Evolutionary conservation across 2,888 invertebrate species (phyloP).

Genomic region (Eremobia ochroleuca): DNA sequence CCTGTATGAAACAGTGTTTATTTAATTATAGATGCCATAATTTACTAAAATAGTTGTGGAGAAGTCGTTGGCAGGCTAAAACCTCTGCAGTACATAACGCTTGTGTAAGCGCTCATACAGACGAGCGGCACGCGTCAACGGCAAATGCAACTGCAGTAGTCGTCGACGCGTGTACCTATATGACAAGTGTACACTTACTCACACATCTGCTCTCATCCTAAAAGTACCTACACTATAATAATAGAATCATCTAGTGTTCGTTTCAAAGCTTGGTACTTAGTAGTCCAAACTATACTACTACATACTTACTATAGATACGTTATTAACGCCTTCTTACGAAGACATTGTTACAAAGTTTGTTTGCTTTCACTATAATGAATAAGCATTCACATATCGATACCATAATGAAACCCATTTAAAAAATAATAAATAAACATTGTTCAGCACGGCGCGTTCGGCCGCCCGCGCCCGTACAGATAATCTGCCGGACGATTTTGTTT

Average conservation of each 20-base stretch:
- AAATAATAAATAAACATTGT: constrained; percentile 50
- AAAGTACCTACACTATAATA: not conserved
- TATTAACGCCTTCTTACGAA: not conserved
- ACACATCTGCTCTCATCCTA: not conserved
- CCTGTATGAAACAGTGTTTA: not conserved
- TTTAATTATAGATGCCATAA: too few relatives aligned
- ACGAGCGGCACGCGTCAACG: not conserved
- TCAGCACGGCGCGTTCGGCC: constrained; percentile 37
- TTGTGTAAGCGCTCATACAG: not conserved
- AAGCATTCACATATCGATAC: constrained; percentile 24
- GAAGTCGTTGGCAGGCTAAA: not conserved
- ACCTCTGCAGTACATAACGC: not conserved
- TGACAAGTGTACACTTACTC: not conserved
- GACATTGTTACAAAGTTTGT: not conserved
- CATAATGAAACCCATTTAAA: constrained; percentile 34
- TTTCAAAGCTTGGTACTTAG: not conserved
- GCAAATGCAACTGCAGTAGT: not conserved
- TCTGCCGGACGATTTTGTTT: constrained; percentile 59
- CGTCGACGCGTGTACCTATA: not conserved
- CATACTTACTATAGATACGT: not conserved
- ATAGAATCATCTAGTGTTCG: not conserved
- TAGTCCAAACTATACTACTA: not conserved
- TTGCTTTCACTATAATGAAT: constrained; percentile 10
- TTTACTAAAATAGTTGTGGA: too few relatives aligned
- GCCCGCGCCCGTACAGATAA: constrained; percentile 42